A percentile compares a stretch with the other conserved stretches of the same genome.
phyloP scores from a whole-genome alignment of 2,888 invertebrate genomes.

The Stomorhina lunata region DNA sequence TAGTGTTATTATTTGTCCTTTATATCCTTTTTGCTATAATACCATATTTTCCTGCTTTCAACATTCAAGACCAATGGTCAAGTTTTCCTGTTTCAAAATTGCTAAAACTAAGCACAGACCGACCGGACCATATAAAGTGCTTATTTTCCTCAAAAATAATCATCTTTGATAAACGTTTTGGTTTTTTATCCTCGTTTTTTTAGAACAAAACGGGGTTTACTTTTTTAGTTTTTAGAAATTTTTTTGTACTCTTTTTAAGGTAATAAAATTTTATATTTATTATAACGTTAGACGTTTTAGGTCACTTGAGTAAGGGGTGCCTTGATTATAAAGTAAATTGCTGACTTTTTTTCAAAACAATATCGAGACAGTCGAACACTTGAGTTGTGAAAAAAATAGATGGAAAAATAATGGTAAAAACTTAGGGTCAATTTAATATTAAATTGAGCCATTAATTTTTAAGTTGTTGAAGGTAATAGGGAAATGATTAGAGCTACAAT shows the following conservation, averaged over 20 bases:
- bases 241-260: not conserved
- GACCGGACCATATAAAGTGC: not conserved
- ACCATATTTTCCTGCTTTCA: constrained; percentile 38
- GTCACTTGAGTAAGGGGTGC: not conserved
- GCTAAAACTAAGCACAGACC: not conserved
- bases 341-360: constrained; percentile 4
- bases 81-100: constrained; percentile 27
- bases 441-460: constrained; percentile 56
- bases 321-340: constrained; percentile 29
- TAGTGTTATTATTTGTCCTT: constrained; percentile 49
- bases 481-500: no score
- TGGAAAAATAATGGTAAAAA: not conserved
- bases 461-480: constrained; percentile 13
- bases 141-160: constrained; percentile 35
- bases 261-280: constrained; percentile 54
- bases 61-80: constrained; percentile 58
- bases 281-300: constrained; percentile 25
- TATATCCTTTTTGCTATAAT: constrained; percentile 39
- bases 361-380: constrained; percentile 14
- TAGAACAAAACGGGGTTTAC: not conserved
- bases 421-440: constrained; percentile 45
- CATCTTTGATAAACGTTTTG: constrained; percentile 42
- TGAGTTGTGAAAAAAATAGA: not conserved
- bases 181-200: not conserved
- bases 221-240: not conserved